phyloP scores from a whole-genome alignment of 2,113 vertebrate genomes.

The Sciurus niger region DNA sequence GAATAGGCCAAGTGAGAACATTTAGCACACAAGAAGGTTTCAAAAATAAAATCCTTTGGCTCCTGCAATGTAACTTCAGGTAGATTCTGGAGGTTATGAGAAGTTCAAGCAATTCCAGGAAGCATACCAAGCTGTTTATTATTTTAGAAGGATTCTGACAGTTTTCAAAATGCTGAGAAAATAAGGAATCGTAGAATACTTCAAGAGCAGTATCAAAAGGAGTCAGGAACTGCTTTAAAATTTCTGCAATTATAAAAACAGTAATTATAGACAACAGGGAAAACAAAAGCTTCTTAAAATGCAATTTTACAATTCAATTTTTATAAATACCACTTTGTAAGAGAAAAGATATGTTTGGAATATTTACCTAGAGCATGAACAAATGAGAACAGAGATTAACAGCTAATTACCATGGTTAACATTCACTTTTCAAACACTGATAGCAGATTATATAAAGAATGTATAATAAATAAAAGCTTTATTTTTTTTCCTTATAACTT shows the following conservation, averaged over 20 bases:
- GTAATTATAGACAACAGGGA: not conserved
- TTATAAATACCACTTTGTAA: not conserved
- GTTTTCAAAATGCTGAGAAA: constrained; percentile 79
- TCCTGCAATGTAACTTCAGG: constrained; percentile 75
- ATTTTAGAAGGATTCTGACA: constrained; percentile 48
- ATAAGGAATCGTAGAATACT: constrained; percentile 87
- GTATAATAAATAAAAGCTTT: not conserved
- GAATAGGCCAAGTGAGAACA: constrained; percentile 81
- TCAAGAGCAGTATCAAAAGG: constrained; percentile 89
- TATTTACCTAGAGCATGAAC: not conserved
- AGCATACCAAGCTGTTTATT: constrained; percentile 85
- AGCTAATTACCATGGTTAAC: not conserved
- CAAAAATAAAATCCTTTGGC: constrained; percentile 89
- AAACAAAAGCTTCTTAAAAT: not conserved
- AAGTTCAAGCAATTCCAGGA: constrained; percentile 92
- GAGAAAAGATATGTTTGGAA: not conserved
- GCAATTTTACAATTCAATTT: not conserved
- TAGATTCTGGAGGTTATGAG: constrained; percentile 88
- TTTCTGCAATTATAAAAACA: constrained; percentile 85
- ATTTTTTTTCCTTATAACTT: not conserved
- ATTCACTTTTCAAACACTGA: not conserved
- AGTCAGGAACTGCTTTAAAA: constrained; percentile 88
- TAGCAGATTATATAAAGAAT: not conserved
- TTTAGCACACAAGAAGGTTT: constrained; percentile 87
- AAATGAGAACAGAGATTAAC: not conserved